phyloP scores from a whole-genome alignment of 2,797 vertebrate species.

The Anguilla pacifica region DNA sequence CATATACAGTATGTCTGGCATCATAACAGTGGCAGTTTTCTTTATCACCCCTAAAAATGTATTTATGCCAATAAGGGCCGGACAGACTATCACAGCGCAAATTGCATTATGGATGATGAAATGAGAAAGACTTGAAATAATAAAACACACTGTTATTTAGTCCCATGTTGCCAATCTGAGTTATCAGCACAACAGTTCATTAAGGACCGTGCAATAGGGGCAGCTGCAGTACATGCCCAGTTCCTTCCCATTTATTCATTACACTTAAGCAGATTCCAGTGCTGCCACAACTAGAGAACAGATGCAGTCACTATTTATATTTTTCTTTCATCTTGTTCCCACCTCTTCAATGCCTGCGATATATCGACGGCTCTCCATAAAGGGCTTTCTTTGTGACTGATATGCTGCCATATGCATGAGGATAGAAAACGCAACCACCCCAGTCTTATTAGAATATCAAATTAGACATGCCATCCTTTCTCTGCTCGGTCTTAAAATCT shows the following conservation, averaged over 20 bases:
- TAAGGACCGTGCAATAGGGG: background rate
- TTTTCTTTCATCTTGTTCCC: conserved; percentile 3
- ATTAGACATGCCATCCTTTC: conserved; percentile 19
- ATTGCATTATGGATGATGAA: background rate
- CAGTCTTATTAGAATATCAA: conserved; percentile 35
- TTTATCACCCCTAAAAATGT: background rate
- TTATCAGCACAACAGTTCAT: conserved; percentile 6
- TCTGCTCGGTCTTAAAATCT: conserved; percentile 23
- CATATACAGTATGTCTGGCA: background rate
- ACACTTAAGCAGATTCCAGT: conserved; percentile 1
- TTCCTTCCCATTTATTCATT: conserved; percentile 22
- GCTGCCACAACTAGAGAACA: conserved; percentile 15
- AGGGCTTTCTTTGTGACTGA: conserved; percentile 23
- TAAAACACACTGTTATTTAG: background rate
- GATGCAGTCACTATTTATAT: conserved; percentile 24
- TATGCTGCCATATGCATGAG: conserved; percentile 25
- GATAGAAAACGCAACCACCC: conserved; percentile 7
- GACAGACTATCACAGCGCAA: background rate
- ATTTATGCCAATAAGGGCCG: background rate
- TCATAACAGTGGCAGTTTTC: background rate
- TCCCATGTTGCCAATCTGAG: background rate
- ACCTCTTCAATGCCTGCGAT: conserved; percentile 13
- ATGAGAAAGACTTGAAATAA: background rate
- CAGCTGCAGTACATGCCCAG: background rate
- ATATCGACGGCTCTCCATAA: conserved; percentile 8